A percentile compares a stretch with the other conserved stretches of the same genome.
Evolutionary conservation across 2,113 vertebrate species (phyloP).

Genomic region (Cochlearius cochlearius): DNA sequence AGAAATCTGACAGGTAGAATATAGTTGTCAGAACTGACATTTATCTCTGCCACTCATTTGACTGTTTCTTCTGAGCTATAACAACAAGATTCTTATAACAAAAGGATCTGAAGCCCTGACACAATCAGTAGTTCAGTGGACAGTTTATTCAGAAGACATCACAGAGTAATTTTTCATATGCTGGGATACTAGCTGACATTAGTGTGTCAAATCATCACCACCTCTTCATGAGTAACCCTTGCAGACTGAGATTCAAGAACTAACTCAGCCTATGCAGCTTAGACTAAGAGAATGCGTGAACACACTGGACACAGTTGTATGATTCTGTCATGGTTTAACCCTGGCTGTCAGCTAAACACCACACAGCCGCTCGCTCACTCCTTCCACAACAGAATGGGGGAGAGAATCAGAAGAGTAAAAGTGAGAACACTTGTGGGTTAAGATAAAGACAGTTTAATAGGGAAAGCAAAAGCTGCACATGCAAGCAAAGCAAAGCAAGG

Average conservation of each 20-base stretch:
- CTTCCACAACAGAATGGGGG: too few relatives aligned
- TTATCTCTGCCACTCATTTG: background rate
- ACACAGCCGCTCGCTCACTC: too few relatives aligned
- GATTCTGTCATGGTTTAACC: background rate
- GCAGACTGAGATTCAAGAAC: background rate
- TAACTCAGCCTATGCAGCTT: background rate
- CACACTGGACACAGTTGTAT: too few relatives aligned
- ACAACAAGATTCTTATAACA: background rate
- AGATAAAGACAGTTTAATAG: too few relatives aligned
- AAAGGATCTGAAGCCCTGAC: background rate
- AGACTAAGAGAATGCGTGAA: background rate
- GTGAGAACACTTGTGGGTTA: too few relatives aligned
- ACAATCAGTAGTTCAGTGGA: background rate
- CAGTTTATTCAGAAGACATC: background rate
- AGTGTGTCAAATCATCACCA: background rate
- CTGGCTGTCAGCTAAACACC: too few relatives aligned
- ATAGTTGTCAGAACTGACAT: background rate
- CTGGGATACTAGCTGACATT: background rate
- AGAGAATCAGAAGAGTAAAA: too few relatives aligned
- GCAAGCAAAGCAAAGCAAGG: too few relatives aligned
- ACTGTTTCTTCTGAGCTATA: background rate
- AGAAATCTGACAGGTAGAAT: background rate
- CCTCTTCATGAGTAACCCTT: background rate
- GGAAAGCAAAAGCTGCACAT: too few relatives aligned
- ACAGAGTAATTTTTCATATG: background rate